Conservation (phyloP, 1,140 invertebrate genomes). For the Pararge aegeria region DNA sequence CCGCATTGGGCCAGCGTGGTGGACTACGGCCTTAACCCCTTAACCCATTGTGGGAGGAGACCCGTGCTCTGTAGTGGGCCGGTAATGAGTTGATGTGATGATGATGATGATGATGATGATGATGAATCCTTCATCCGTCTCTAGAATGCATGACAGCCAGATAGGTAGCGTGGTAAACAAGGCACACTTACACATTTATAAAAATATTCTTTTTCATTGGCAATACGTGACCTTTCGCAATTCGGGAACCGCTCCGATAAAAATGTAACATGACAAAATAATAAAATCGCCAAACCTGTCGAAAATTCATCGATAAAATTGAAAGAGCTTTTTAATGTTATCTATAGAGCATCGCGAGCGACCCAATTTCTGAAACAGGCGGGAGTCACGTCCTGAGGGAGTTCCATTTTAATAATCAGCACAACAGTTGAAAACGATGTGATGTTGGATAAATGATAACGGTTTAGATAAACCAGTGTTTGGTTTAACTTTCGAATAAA, state of each 20-base stretch:
- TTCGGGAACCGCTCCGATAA: not conserved
- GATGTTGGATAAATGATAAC: conserved; percentile 9
- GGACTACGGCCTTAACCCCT: no score
- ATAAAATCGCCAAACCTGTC: conserved; percentile 23
- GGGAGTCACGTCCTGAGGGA: conserved; percentile 51
- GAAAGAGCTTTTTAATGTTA: conserved; percentile 33
- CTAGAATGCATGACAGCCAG: no score
- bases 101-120: no score
- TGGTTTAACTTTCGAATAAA: not conserved
- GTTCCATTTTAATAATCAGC: conserved; percentile 42
- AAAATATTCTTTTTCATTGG: not conserved
- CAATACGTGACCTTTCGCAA: not conserved
- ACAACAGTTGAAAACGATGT: conserved; percentile 22
- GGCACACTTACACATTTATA: not conserved
- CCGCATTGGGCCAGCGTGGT: no score
- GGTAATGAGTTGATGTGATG: no score
- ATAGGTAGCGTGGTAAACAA: no score
- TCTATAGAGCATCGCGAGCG: conserved; percentile 29
- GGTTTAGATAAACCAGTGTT: not conserved
- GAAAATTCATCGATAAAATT: conserved; percentile 32
- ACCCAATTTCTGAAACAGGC: conserved; percentile 53
- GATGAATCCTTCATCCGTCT: no score
- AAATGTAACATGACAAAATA: conserved; percentile 13
- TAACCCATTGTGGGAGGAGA: no score
- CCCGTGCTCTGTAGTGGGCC: no score